Conservation (phyloP, 1,140 invertebrate genomes). For the Micrasema minimum region DNA sequence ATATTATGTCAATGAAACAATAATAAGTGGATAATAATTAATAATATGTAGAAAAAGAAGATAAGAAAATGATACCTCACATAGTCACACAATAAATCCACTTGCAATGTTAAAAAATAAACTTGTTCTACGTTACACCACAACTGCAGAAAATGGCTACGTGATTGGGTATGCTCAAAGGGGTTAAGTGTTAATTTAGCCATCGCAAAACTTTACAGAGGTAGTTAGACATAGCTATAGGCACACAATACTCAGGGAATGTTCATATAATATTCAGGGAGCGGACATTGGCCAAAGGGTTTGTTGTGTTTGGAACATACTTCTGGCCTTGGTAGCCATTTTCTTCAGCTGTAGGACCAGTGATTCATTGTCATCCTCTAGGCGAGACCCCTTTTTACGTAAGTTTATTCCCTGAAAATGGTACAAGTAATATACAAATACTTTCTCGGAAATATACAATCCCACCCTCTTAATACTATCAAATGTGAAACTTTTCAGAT, state of each 20-base stretch:
- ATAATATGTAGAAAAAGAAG: neutral
- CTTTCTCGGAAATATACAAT: too few relatives aligned
- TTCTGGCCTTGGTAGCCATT: conserved; percentile 87
- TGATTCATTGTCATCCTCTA: conserved; percentile 95
- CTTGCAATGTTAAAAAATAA: conserved; percentile 1
- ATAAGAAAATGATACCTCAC: neutral
- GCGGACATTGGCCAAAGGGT: conserved; percentile 4
- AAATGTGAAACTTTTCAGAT: too few relatives aligned
- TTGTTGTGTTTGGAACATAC: conserved; percentile 66
- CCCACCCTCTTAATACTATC: too few relatives aligned
- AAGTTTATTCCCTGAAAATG: conserved; percentile 80
- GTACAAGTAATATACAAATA: too few relatives aligned
- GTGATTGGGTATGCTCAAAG: conserved; percentile 52
- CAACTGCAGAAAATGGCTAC: conserved; percentile 71
- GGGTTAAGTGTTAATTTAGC: conserved; percentile 50
- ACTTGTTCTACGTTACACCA: conserved; percentile 42
- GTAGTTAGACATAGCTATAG: neutral
- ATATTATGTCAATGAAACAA: too few relatives aligned
- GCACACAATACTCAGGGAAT: conserved; percentile 31
- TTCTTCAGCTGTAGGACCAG: conserved; percentile 92
- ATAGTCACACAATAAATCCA: neutral
- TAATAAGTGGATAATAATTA: too few relatives aligned
- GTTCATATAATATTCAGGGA: conserved; percentile 8
- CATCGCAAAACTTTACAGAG: conserved; percentile 36
- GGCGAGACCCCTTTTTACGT: conserved; percentile 84